These are phyloP conservation scores for Palloptera scutellata DNA, from an alignment of 2,888 invertebrate species.

Conservation along the genomic window DNA sequence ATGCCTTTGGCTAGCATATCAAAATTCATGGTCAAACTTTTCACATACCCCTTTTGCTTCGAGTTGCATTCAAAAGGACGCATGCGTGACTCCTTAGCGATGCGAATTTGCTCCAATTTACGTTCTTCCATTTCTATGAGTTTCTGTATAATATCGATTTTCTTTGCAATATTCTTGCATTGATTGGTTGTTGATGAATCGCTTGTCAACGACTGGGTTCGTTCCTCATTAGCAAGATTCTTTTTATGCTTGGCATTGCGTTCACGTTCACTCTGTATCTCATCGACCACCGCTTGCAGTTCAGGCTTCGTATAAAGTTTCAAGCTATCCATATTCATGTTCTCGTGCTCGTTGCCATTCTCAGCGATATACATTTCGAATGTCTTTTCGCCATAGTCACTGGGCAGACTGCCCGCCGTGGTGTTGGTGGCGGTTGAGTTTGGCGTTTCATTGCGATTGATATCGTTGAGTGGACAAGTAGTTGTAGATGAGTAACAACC, in stretches of 20 bases:
- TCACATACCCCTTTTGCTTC: slow-evolving; percentile 72
- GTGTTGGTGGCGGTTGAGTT: slow-evolving; percentile 31
- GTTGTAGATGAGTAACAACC: slow-evolving; percentile 29
- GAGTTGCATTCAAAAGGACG: slow-evolving; percentile 72
- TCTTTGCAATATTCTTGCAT: slow-evolving; percentile 69
- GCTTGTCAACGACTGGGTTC: slow-evolving; percentile 41
- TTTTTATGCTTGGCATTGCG: slow-evolving; percentile 55
- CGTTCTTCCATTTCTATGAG: slow-evolving; percentile 74
- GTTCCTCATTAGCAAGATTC: slow-evolving; percentile 58
- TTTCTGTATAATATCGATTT: slow-evolving; percentile 75
- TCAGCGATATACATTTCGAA: slow-evolving; percentile 72
- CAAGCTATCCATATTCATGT: slow-evolving; percentile 68
- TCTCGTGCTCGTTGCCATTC: slow-evolving; percentile 70
- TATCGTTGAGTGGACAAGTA: slow-evolving; percentile 46
- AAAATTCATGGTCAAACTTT: slow-evolving; percentile 75
- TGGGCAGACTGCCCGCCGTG: slow-evolving; percentile 50
- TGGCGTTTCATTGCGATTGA: slow-evolving; percentile 42
- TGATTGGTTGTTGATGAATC: slow-evolving; percentile 57
- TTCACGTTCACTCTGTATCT: slow-evolving; percentile 55
- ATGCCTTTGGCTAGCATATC: slow-evolving; percentile 72
- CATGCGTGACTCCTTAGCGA: slow-evolving; percentile 71
- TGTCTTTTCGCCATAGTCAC: slow-evolving; percentile 66
- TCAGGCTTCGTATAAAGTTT: slow-evolving; percentile 67
- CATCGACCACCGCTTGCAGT: slow-evolving; percentile 57
- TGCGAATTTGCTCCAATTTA: slow-evolving; percentile 72